These are phyloP conservation scores for Mamestra configurata DNA, from an alignment of 1,140 invertebrate genomes.

Conservation along the genomic window DNA sequence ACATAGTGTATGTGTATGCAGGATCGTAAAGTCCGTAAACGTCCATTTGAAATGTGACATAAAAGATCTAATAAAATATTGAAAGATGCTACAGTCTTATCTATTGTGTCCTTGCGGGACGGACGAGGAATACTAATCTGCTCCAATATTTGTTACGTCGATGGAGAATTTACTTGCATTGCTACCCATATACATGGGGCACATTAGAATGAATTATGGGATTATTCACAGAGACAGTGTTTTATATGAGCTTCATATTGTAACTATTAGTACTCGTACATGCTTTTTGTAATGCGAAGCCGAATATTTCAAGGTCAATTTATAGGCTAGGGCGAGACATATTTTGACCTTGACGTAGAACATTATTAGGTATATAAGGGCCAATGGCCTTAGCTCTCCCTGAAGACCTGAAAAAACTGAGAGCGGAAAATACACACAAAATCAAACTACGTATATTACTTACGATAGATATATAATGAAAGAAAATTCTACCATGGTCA, in stretches of 20 bases:
- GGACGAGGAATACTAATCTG: constrained; percentile 32
- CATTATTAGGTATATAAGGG: too few species aligned
- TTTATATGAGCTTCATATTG: background rate
- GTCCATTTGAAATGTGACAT: constrained; percentile 47
- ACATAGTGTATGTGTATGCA: constrained; percentile 21
- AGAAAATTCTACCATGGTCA: too few species aligned
- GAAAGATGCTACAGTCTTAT: constrained; percentile 36
- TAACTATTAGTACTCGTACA: background rate
- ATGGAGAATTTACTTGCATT: constrained; percentile 4
- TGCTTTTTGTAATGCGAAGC: background rate
- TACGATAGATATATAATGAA: too few species aligned
- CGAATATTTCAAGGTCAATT: background rate
- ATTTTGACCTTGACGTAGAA: too few species aligned
- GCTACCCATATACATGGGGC: background rate
- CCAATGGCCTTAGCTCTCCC: too few species aligned
- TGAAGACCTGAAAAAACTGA: too few species aligned
- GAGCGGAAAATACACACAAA: too few species aligned
- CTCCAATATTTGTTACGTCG: background rate
- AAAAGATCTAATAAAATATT: constrained; percentile 53
- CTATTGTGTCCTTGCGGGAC: constrained; percentile 24
- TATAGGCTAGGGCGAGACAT: background rate
- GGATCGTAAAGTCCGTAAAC: constrained; percentile 45
- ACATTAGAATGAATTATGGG: background rate
- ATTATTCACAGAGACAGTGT: background rate
- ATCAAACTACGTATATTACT: too few species aligned